These are phyloP conservation scores for Sphaerodactylus townsendi DNA, from an alignment of 2,113 vertebrate genomes.

Conservation along the genomic window DNA sequence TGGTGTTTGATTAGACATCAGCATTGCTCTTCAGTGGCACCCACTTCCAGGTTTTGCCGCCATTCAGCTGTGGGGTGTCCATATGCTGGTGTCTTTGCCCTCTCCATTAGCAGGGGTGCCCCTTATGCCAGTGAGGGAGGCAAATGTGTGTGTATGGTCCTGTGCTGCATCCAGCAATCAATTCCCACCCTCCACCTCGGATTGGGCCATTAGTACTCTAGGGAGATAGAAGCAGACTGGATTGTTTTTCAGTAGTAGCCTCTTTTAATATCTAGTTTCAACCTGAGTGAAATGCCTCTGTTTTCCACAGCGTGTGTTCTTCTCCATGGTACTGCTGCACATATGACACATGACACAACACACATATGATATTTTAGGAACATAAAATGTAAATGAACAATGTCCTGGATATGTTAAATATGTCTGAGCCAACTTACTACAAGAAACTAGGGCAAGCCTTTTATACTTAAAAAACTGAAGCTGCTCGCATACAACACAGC, in stretches of 20 bases:
- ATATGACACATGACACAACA: constrained; percentile 41
- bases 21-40: too few relatives aligned
- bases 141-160: too few relatives aligned
- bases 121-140: too few relatives aligned
- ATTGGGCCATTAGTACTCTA: too few relatives aligned
- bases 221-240: neutral
- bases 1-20: too few relatives aligned
- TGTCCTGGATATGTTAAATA: constrained; percentile 59
- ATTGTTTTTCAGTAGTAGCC: neutral
- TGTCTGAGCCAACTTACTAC: constrained; percentile 64
- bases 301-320: constrained; percentile 35
- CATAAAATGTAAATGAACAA: constrained; percentile 69
- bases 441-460: constrained; percentile 69
- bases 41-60: too few relatives aligned
- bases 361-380: constrained; percentile 56
- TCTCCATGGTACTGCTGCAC: constrained; percentile 43
- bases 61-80: too few relatives aligned
- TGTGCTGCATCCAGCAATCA: too few relatives aligned
- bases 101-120: too few relatives aligned
- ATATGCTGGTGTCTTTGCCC: too few relatives aligned
- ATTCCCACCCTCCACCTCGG: too few relatives aligned
- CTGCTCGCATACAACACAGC: constrained; percentile 43
- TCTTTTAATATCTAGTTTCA: neutral
- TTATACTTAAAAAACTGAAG: constrained; percentile 63
- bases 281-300: neutral